Conservation (phyloP, 2,888 invertebrate species). For the Caradrina clavipalpis region DNA sequence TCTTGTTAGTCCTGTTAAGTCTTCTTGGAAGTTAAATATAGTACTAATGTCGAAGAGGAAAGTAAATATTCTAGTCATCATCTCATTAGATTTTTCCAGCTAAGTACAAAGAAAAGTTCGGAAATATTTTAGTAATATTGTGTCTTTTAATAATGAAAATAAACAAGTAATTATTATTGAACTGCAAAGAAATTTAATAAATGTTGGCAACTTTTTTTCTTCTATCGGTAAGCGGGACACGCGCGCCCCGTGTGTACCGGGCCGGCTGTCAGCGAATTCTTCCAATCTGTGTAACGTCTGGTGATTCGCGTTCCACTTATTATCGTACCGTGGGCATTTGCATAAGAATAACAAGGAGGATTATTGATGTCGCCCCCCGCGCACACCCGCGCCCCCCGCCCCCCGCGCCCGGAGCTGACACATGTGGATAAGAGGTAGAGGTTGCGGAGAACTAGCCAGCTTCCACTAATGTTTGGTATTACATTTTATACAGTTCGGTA, state of each 20-base stretch:
- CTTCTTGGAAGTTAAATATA: conserved; percentile 2
- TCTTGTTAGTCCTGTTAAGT: neutral
- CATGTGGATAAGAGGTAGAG: conserved; percentile 58
- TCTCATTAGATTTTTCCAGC: neutral
- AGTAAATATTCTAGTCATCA: neutral
- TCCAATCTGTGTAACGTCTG: conserved; percentile 89
- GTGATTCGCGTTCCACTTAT: conserved; percentile 90
- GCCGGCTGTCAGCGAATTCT: conserved; percentile 81
- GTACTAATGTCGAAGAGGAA: neutral
- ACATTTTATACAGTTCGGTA: no score
- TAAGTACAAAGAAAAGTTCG: neutral
- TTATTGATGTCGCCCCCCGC: conserved; percentile 85
- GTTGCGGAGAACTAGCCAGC: neutral
- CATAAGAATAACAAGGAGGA: conserved; percentile 91
- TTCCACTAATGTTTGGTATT: no score
- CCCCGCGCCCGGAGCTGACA: conserved; percentile 48
- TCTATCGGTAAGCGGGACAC: neutral
- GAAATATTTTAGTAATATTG: neutral
- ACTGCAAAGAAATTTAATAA: neutral
- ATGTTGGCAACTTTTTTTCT: neutral
- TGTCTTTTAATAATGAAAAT: no score
- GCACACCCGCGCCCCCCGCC: conserved; percentile 38
- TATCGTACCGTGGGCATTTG: conserved; percentile 89
- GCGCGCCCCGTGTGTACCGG: conserved; percentile 60
- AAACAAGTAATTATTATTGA: neutral